Evolutionary conservation across 2,113 vertebrate genomes (phyloP).

Genomic region (Chauna torquata): DNA sequence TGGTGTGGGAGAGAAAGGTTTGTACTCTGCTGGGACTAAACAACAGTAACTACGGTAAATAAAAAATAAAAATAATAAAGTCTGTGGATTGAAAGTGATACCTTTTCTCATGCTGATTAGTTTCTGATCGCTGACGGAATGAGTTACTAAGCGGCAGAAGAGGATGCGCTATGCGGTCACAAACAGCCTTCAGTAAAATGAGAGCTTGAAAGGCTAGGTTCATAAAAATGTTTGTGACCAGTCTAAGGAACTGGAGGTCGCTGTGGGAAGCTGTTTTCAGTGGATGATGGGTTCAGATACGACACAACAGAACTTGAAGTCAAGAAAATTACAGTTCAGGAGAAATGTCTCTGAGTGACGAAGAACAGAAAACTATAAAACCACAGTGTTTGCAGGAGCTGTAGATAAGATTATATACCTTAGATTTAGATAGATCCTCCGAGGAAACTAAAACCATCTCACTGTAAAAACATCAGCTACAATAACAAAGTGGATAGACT

Average conservation of each 20-base stretch:
- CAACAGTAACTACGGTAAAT: fast-evolving
- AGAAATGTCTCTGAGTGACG: not conserved
- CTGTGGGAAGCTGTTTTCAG: not conserved
- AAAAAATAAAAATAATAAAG: not conserved
- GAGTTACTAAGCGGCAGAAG: not conserved
- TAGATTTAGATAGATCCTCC: not conserved
- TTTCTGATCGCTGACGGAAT: not conserved
- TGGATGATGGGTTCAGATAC: not conserved
- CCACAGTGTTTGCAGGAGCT: not conserved
- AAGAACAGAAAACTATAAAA: not conserved
- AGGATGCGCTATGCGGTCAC: not conserved
- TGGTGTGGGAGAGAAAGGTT: not conserved
- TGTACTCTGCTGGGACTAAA: not conserved
- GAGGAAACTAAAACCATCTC: constrained; percentile 1
- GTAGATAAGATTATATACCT: not conserved
- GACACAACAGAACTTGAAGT: not conserved
- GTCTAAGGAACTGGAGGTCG: not conserved
- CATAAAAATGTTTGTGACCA: not conserved
- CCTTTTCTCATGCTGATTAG: not conserved
- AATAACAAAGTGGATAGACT: not conserved
- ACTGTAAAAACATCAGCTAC: not conserved
- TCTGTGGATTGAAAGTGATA: not conserved
- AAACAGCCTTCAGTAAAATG: not conserved
- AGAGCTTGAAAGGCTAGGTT: not conserved
- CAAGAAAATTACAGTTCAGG: not conserved